phyloP scores from a whole-genome alignment of 2,797 vertebrate species.

The Anas georgica region DNA sequence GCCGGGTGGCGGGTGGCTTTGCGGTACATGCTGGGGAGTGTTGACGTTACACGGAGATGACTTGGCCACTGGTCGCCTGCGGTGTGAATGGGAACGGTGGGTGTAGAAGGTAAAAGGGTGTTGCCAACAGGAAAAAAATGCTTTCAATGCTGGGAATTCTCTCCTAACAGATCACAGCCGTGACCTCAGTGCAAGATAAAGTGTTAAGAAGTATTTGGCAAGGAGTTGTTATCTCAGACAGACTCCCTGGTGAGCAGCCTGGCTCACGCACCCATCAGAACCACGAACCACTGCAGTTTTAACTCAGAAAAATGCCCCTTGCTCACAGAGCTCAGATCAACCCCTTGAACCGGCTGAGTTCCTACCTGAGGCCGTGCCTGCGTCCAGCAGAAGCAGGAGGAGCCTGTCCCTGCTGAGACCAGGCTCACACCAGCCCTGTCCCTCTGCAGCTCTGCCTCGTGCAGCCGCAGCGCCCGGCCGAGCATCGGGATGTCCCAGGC shows the following conservation, averaged over 20 bases:
- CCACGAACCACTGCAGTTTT: fast-evolving
- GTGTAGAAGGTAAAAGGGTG: background rate
- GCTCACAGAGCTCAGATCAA: fast-evolving
- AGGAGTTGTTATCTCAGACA: fast-evolving
- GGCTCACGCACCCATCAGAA: fast-evolving
- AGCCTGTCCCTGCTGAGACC: fast-evolving
- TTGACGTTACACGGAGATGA: fast-evolving
- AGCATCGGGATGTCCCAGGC: fast-evolving
- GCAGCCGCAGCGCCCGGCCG: fast-evolving
- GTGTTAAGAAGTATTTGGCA: background rate
- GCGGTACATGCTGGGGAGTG: background rate
- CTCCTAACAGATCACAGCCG: background rate
- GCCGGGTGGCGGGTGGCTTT: fast-evolving
- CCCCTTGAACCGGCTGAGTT: background rate
- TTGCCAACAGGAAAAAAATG: background rate
- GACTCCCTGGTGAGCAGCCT: background rate
- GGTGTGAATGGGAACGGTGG: background rate
- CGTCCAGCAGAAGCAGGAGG: background rate
- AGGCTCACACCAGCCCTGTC: background rate
- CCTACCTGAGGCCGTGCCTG: background rate
- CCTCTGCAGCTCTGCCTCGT: background rate
- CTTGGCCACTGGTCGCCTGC: fast-evolving
- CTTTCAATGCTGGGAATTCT: background rate
- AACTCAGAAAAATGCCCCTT: fast-evolving
- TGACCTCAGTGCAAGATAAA: background rate